phyloP scores from a whole-genome alignment of 2,888 invertebrate species.

The Drosophila nr. perissopoda region DNA sequence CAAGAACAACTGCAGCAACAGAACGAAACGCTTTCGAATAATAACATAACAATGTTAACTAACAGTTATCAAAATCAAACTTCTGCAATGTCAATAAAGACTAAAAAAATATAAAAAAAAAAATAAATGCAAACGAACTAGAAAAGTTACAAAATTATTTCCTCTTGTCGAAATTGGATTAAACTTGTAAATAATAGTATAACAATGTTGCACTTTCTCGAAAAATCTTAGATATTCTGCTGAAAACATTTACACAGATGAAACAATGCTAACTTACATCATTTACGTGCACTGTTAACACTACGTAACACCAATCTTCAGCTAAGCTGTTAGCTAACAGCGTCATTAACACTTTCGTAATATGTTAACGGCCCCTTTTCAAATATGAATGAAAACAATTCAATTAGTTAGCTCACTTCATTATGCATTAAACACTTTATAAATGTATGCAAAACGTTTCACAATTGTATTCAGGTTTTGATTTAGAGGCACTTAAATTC shows the following conservation, averaged over 20 bases:
- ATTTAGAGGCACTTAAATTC: constrained; percentile 74
- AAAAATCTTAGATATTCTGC: not conserved
- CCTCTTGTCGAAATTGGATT: not conserved
- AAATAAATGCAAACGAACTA: constrained; percentile 80
- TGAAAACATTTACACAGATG: not conserved
- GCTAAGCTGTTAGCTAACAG: not conserved
- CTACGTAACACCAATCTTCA: not conserved
- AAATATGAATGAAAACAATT: constrained; percentile 13
- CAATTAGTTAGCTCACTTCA: constrained; percentile 15
- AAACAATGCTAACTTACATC: not conserved
- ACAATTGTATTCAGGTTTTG: constrained; percentile 56
- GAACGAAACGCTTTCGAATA: constrained; percentile 82
- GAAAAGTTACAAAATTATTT: constrained; percentile 67
- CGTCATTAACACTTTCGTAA: not conserved
- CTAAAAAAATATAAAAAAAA: constrained; percentile 71
- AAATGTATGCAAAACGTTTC: constrained; percentile 40
- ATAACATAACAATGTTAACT: constrained; percentile 63
- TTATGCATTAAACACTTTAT: constrained; percentile 28
- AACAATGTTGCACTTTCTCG: not conserved
- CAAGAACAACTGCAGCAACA: constrained; percentile 82
- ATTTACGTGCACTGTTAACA: not conserved
- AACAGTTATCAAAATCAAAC: constrained; percentile 53
- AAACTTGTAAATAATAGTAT: not conserved
- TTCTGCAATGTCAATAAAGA: constrained; percentile 82
- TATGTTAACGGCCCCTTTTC: not conserved